These are phyloP conservation scores for Liasis olivaceus DNA, from an alignment of 2,797 vertebrate species.

Conservation along the genomic window DNA sequence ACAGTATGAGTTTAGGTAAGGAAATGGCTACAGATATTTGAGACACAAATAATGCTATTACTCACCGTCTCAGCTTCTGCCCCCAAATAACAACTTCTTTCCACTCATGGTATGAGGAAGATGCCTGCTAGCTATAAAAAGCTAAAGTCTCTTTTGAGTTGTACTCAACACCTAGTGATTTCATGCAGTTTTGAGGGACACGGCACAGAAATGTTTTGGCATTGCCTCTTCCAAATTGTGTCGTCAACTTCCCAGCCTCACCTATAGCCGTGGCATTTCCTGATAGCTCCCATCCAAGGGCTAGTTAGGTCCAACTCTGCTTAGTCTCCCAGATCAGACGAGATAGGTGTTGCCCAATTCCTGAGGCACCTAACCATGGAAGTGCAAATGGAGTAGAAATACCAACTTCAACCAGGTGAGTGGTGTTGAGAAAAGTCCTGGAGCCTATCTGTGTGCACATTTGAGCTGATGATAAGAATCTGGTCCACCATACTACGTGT, in stretches of 20 bases:
- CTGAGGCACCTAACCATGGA: background rate
- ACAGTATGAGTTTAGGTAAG: background rate
- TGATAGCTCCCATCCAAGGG: background rate
- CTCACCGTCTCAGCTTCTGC: background rate
- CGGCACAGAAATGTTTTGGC: background rate
- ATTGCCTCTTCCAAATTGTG: background rate
- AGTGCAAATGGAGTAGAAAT: background rate
- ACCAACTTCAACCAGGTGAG: background rate
- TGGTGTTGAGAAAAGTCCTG: conserved; percentile 35
- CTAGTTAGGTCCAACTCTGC: background rate
- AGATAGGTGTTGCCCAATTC: background rate
- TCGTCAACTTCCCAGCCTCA: background rate
- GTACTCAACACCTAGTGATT: background rate
- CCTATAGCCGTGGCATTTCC: background rate
- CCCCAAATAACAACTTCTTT: background rate
- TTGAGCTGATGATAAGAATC: conserved; percentile 25
- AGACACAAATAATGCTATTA: background rate
- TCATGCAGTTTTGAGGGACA: background rate
- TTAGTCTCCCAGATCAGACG: background rate
- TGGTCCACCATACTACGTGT: conserved; percentile 48
- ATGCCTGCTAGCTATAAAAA: background rate
- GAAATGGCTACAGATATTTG: background rate
- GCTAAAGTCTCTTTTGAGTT: background rate
- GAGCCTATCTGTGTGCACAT: conserved; percentile 18
- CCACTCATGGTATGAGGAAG: background rate